Evolutionary conservation across 2,888 invertebrate species (phyloP).

Genomic region (Baronia brevicornis): DNA sequence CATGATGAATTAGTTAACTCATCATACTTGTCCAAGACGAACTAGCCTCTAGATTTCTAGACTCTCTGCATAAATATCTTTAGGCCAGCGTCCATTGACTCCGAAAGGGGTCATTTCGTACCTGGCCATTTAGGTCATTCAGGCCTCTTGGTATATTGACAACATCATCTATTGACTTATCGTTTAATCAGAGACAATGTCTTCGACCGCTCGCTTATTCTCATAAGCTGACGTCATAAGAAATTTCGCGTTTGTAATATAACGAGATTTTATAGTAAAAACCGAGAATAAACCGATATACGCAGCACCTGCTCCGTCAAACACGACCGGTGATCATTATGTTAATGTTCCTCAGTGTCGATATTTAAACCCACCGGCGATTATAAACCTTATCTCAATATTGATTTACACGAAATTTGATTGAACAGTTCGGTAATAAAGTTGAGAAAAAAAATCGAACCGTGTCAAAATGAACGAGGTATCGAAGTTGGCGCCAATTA

Average conservation of each 20-base stretch:
- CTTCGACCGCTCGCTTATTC: slow-evolving; percentile 38
- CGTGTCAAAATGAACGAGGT: slow-evolving; percentile 58
- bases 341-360: slow-evolving; percentile 62
- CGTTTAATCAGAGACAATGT: slow-evolving; percentile 16
- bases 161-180: too few species aligned
- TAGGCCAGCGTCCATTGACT: too few species aligned
- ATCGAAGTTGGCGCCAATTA: slow-evolving; percentile 64
- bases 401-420: slow-evolving; percentile 41
- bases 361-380: slow-evolving; percentile 27
- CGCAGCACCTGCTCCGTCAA: slow-evolving; percentile 71
- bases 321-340: slow-evolving; percentile 66
- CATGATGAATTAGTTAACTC: too few species aligned
- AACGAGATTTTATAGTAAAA: slow-evolving; percentile 71
- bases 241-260: slow-evolving; percentile 48
- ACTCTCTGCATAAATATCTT: too few species aligned
- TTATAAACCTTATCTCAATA: slow-evolving; percentile 40
- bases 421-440: slow-evolving; percentile 29
- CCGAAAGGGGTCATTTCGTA: too few species aligned
- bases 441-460: slow-evolving; percentile 40
- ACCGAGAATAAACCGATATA: slow-evolving; percentile 69
- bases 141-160: too few species aligned
- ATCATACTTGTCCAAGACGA: too few species aligned
- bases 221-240: slow-evolving; percentile 51
- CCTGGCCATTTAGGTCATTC: too few species aligned
- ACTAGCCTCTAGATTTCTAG: too few species aligned